Evolutionary conservation across 2,888 invertebrate species (phyloP).

Genomic region (Sarcophaga caerulescens): DNA sequence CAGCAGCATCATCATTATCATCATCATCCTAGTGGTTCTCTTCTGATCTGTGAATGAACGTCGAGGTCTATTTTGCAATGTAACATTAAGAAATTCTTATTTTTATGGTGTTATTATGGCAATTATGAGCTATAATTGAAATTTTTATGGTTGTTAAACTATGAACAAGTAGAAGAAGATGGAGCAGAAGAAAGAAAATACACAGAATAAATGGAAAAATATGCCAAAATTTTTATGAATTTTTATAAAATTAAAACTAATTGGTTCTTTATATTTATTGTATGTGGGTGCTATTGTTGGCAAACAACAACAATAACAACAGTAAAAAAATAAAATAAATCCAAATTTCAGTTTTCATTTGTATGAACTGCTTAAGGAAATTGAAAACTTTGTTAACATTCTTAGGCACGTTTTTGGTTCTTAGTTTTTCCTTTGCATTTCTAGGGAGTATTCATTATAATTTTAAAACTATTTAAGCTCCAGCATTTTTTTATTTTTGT

Average conservation of each 20-base stretch:
- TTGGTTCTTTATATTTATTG: slow-evolving; percentile 60
- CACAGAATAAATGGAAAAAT: background rate
- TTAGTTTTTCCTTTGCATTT: background rate
- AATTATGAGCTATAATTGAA: slow-evolving; percentile 69
- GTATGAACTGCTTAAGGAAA: slow-evolving; percentile 44
- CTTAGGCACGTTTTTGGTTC: slow-evolving; percentile 61
- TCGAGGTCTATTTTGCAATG: slow-evolving; percentile 36
- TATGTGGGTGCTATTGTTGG: slow-evolving; percentile 53
- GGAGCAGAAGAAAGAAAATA: slow-evolving; percentile 1
- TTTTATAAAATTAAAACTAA: slow-evolving; percentile 66
- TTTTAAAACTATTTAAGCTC: slow-evolving; percentile 59
- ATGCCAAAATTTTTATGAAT: slow-evolving; percentile 65
- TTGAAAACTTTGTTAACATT: slow-evolving; percentile 60
- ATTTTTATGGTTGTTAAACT: slow-evolving; percentile 61
- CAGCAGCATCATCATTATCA: slow-evolving; percentile 12
- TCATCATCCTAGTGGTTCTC: background rate
- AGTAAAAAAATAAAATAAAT: background rate
- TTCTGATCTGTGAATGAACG: slow-evolving; percentile 20
- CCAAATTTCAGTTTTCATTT: background rate
- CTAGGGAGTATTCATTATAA: slow-evolving; percentile 57
- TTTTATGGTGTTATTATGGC: slow-evolving; percentile 68
- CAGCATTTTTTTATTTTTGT: background rate
- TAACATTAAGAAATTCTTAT: slow-evolving; percentile 63
- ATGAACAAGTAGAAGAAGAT: slow-evolving; percentile 33
- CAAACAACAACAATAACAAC: background rate